Base-by-base conservation (phyloP, 2,113 vertebrate genomes). In the Paradisaea rubra region DNA sequence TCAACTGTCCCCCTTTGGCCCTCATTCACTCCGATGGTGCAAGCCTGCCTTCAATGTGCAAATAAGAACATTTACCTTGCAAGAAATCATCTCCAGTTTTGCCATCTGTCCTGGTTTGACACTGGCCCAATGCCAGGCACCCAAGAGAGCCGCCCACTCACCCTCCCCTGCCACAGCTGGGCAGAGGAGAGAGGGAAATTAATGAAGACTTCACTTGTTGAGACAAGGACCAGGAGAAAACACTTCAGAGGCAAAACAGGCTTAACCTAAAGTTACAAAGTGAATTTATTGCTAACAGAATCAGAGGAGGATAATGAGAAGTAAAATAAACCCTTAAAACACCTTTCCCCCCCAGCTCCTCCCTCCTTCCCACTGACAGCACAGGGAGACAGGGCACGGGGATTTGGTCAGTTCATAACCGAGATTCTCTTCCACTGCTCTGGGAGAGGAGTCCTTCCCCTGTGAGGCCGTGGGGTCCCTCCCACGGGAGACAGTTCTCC, bases 81-180 rank as follows among this genome's bases (percentile, higher is more conserved):
- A 61, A 60, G 11, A 77, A 77, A 35, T 41, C 21, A 31, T 8
- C 7, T 9, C 14, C 31, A 27, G 30, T 50, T 81, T 76, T 71
- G 31, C 39, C 33, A 39, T 45, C 53, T 25, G 15, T 37, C 5
- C 2, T 59, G 15, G 15, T 59, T 59, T 37, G 23, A 37, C 23
- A 17, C 15, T 37, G 23, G n/a, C n/a, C 57, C 1, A 3, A 59
- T 0, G 3, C 23, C n/a, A 59, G 23, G n/a, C 57, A 59, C n/a
- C n/a, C n/a, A 35, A 1, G 4, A 59, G n/a, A 35, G 56, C 11
- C 2, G 0, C 23, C 16, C 5, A 4, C 14, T 59, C 33, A 59
- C n/a, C 22, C n/a, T 35, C 57, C 22, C n/a, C n/a, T 25, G 23
- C n/a, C 57, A 35, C 57, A 59, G 23, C 23, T 35, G n/a, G 23